Percentiles rank a stretch among this genome's conserved stretches.
These are phyloP conservation scores for Corvus hawaiiensis DNA, from an alignment of 2,113 vertebrate genomes.

Conservation along the genomic window DNA sequence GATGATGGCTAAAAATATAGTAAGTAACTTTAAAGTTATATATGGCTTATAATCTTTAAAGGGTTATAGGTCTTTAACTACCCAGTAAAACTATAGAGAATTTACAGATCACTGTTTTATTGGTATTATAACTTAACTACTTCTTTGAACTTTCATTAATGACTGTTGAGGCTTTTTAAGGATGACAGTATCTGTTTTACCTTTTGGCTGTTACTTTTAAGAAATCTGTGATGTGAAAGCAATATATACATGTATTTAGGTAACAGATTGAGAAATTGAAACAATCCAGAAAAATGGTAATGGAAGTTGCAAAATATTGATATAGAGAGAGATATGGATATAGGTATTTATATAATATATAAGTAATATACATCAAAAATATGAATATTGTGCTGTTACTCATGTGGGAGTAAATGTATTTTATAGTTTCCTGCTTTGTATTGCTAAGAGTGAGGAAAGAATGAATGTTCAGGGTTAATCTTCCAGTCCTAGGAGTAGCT, in stretches of 20 bases:
- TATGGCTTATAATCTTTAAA: conserved; percentile 28
- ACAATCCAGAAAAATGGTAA: not conserved
- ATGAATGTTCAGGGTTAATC: not conserved
- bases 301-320: not conserved
- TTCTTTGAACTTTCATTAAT: conserved; percentile 12
- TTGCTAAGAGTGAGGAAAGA: not conserved
- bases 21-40: conserved; percentile 34
- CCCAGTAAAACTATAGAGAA: conserved; percentile 31
- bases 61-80: conserved; percentile 42
- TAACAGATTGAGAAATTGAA: not conserved
- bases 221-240: not conserved
- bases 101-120: conserved; percentile 42
- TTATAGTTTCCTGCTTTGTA: not conserved
- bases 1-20: conserved; percentile 31
- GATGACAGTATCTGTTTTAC: not conserved
- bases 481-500: not conserved
- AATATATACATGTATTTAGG: not conserved
- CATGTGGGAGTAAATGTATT: not conserved
- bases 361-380: not conserved
- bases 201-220: not conserved
- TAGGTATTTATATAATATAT: not conserved
- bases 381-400: not conserved
- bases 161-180: conserved; percentile 15
- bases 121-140: not conserved
- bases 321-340: not conserved